Evolutionary conservation across 2,888 invertebrate genomes (phyloP).

Genomic region (Helicoverpa assulta): DNA sequence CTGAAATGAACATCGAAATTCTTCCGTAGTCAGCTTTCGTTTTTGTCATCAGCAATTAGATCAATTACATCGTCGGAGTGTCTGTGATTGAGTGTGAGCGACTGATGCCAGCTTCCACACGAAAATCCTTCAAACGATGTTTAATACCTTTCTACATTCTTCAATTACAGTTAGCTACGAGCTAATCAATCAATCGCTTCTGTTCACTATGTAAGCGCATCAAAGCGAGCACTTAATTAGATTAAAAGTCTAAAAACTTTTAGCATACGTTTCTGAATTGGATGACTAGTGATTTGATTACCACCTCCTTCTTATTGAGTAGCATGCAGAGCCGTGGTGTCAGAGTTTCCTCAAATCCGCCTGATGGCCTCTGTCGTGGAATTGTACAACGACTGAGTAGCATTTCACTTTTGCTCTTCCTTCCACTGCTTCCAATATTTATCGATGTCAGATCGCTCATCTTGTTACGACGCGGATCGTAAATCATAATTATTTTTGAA

Average conservation of each 20-base stretch:
- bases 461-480: conserved; percentile 9
- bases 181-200: not conserved
- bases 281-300: conserved; percentile 6
- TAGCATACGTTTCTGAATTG: not conserved
- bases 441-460: conserved; percentile 15
- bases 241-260: not conserved
- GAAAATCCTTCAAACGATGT: too few relatives aligned
- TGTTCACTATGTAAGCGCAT: not conserved
- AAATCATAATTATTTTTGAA: conserved; percentile 16
- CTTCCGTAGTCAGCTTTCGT: too few relatives aligned
- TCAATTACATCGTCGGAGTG: too few relatives aligned
- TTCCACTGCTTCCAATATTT: conserved; percentile 2
- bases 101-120: too few relatives aligned
- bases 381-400: too few relatives aligned
- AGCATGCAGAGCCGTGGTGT: too few relatives aligned
- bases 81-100: too few relatives aligned
- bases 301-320: not conserved
- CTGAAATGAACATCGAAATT: too few relatives aligned
- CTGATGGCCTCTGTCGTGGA: too few relatives aligned
- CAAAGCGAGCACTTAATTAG: not conserved
- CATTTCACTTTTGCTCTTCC: too few relatives aligned
- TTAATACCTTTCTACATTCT: not conserved
- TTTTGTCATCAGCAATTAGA: too few relatives aligned
- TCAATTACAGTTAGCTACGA: not conserved
- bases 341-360: too few relatives aligned